phyloP scores from a whole-genome alignment of 1,140 invertebrate genomes.

The Aricia agestis region DNA sequence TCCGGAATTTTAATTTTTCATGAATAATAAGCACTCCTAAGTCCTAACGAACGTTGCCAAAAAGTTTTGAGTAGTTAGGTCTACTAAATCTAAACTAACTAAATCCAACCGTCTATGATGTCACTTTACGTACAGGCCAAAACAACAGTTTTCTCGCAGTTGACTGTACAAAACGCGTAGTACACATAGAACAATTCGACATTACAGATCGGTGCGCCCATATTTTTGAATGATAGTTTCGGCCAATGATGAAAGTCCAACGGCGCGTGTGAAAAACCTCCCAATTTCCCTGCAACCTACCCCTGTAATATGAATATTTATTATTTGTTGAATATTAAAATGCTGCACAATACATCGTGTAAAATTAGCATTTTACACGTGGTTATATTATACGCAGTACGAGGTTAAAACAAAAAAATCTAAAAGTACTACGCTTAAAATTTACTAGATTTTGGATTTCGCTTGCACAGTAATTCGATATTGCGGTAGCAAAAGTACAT shows the following conservation, averaged over 20 bases:
- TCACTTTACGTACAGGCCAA: neutral
- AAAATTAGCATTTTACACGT: neutral
- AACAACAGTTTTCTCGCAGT: neutral
- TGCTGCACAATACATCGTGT: neutral
- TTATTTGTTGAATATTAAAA: conserved; percentile 5
- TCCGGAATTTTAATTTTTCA: no score
- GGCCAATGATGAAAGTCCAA: conserved; percentile 5
- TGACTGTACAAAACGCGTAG: neutral
- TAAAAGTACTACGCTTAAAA: no score
- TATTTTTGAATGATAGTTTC: conserved; percentile 13
- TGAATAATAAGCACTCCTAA: no score
- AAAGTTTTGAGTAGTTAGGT: no score
- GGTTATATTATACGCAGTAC: neutral
- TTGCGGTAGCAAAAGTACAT: no score
- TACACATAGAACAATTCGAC: conserved; percentile 5
- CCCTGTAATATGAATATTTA: conserved; percentile 3
- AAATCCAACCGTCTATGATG: no score
- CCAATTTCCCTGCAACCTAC: neutral
- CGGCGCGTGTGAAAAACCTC: neutral
- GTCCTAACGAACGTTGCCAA: no score
- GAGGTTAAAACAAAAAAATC: neutral
- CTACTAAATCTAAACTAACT: no score
- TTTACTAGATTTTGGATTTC: no score
- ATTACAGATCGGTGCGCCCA: conserved; percentile 6
- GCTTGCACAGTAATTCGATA: no score